phyloP scores from a whole-genome alignment of 2,797 vertebrate species.

The Anas bahamensis region DNA sequence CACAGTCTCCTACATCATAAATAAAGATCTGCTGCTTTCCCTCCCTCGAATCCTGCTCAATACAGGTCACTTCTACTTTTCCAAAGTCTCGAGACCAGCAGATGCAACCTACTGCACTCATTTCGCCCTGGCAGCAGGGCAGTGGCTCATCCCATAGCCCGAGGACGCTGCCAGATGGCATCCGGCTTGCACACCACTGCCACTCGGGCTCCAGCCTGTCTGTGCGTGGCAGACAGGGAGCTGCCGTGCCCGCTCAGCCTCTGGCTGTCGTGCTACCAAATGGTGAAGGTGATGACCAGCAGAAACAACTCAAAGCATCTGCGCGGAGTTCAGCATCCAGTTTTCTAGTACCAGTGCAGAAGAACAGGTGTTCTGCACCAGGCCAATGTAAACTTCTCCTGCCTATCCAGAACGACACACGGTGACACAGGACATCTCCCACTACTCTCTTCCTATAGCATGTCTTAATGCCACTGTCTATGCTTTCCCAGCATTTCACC shows the following conservation, averaged over 20 bases:
- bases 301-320: not conserved
- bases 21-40: not conserved
- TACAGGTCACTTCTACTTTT: not conserved
- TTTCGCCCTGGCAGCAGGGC: constrained; percentile 19
- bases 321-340: not conserved
- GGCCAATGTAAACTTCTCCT: not conserved
- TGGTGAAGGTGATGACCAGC: not conserved
- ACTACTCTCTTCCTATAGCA: not conserved
- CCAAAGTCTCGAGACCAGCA: not conserved
- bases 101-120: not conserved
- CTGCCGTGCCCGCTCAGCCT: not conserved
- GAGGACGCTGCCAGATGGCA: constrained; percentile 45
- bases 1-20: not conserved
- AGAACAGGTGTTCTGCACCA: not conserved
- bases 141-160: not conserved
- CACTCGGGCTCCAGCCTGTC: not conserved
- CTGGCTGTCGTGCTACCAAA: not conserved
- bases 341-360: not conserved
- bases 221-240: not conserved
- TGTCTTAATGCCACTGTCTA: not conserved
- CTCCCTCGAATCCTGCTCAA: not conserved
- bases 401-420: not conserved
- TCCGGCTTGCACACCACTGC: not conserved
- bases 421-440: not conserved
- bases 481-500: not conserved